These are phyloP conservation scores for Scytalopus superciliaris DNA, from an alignment of 2,113 vertebrate genomes.

Conservation along the genomic window DNA sequence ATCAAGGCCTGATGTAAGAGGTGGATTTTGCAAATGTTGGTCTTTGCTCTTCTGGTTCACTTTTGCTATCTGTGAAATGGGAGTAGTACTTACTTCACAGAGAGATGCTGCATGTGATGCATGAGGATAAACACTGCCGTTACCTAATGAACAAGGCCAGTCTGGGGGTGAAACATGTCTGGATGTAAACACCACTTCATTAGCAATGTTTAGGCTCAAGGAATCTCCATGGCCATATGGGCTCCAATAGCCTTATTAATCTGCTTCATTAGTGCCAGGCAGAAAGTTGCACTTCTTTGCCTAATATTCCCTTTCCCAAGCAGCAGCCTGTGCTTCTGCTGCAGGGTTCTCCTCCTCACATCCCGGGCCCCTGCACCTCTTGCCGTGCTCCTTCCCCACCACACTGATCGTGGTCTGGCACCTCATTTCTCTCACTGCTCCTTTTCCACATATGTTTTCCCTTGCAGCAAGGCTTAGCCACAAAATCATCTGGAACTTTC, in stretches of 20 bases:
- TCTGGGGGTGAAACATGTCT: not conserved
- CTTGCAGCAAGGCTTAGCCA: slow-evolving; percentile 4
- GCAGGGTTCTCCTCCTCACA: not conserved
- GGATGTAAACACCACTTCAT: not conserved
- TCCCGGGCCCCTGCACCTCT: not conserved
- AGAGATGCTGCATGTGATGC: not conserved
- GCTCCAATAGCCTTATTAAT: slow-evolving; percentile 18
- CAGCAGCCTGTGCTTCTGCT: not conserved
- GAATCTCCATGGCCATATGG: not conserved
- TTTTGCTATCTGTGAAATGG: not conserved
- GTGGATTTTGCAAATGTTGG: not conserved
- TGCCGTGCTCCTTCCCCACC: not conserved
- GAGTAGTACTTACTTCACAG: not conserved
- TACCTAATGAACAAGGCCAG: not conserved
- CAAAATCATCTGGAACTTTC: slow-evolving; percentile 33
- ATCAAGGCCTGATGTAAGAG: not conserved
- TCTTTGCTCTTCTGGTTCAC: not conserved
- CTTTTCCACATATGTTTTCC: slow-evolving; percentile 13
- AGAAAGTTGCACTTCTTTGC: slow-evolving; percentile 38
- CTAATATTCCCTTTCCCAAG: not conserved
- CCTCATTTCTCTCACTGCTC: slow-evolving; percentile 30
- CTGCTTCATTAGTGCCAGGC: slow-evolving; percentile 11
- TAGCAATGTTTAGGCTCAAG: slow-evolving; percentile 5
- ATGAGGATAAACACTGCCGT: not conserved
- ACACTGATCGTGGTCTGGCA: not conserved